Evolutionary conservation across 2,797 vertebrate genomes (phyloP), one percentile per base, ranked within the genome.

Genomic region (Phalanger gymnotis): DNA sequence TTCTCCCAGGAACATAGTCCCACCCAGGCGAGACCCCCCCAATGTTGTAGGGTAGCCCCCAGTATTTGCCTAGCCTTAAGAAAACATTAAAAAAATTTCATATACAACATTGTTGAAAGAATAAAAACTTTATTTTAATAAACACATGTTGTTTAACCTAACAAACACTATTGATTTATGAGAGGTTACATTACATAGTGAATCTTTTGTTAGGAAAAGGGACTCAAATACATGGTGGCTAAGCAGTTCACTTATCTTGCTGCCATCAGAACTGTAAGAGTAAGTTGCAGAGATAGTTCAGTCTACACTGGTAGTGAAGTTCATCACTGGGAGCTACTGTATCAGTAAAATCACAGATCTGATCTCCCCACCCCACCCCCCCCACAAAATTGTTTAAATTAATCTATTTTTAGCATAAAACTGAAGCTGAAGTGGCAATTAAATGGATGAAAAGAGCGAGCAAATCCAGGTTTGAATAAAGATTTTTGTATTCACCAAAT

Each of bases 381-480:
- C 27, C 56, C 58, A 66, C 34, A 73, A 6, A 40, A 0, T n/a
- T 5, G 16, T 66, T 14, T 34, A 34, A 66, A 47, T 40, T 7
- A 73, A 22, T 51, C 73, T 81, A 87, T 87, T 47, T 87, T 87
- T 87, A 87, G 40, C 40, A 51, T 87, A 87, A 81, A 95, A 96
- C 66, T 93, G 57, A 73, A 94, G 92, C 73, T 66, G 56, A 94
- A 58, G 30, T 58, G 47, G 58, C 94, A 91, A 92, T 93, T 95
- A 91, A 56, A 55, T 28, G 7, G 53, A 89, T 93, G 90, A 87
- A 61, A 94, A 94, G 94, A 94, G 89, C 57, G 56, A 89, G 90
- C 92, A 95, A 91, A 25, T 96, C 53, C 55, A 81, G 90, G 34
- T 61, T 94, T 92, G 92, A 95, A 93, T 94, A 93, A 56, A 53